Evolutionary conservation across 2,888 invertebrate species (phyloP).

Genomic region (Adineta ricciae): DNA sequence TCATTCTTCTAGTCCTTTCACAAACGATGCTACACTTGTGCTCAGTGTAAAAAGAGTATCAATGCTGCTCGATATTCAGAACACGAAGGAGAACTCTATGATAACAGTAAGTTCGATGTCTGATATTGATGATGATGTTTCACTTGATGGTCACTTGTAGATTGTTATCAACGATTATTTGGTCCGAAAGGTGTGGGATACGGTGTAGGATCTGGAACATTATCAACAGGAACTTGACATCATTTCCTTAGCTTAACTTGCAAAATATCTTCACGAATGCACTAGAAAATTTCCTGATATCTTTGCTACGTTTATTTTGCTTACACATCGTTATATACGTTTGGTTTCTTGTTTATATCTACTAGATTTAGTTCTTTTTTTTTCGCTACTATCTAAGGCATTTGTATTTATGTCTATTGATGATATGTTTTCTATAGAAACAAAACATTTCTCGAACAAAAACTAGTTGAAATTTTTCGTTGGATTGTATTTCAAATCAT

Average conservation of each 20-base stretch:
- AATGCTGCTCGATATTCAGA: neutral
- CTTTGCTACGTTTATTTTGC: neutral
- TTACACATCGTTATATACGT: neutral
- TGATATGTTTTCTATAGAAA: neutral
- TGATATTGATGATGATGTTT: too few species aligned
- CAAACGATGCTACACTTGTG: neutral
- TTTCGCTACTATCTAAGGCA: neutral
- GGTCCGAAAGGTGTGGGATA: slow-evolving; percentile 33
- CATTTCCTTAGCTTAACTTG: neutral
- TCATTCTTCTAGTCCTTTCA: neutral
- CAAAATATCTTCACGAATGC: neutral
- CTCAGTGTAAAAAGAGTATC: neutral
- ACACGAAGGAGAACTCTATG: slow-evolving; percentile 1
- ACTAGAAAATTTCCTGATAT: neutral
- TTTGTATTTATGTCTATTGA: neutral
- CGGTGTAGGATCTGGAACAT: slow-evolving; percentile 25
- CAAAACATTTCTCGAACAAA: neutral
- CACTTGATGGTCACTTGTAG: neutral
- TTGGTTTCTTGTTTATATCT: neutral
- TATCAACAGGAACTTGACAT: neutral
- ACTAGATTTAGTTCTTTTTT: neutral
- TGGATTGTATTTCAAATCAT: neutral
- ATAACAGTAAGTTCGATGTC: neutral
- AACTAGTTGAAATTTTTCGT: neutral
- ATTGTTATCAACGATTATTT: slow-evolving; percentile 31